Evolutionary conservation across 2,888 invertebrate species (phyloP).

Genomic region (Cephonodes hylas): DNA sequence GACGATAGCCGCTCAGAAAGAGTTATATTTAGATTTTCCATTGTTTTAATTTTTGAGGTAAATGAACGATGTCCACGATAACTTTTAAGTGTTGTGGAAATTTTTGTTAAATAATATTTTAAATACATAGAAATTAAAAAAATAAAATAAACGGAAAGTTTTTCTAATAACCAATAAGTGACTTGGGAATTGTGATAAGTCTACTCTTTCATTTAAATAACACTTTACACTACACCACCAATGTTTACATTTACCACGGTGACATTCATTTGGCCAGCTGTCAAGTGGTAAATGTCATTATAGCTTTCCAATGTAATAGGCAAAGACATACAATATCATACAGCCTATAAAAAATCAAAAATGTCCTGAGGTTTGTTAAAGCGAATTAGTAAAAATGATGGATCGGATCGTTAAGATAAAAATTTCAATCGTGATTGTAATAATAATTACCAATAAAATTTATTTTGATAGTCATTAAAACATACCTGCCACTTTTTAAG

Average conservation of each 20-base stretch:
- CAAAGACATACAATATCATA: neutral
- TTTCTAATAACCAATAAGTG: too few species aligned
- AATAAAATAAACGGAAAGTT: neutral
- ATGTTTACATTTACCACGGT: neutral
- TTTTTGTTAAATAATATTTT: neutral
- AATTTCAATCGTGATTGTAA: neutral
- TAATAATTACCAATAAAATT: neutral
- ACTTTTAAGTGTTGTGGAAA: neutral
- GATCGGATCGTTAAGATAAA: too few species aligned
- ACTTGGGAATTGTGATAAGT: too few species aligned
- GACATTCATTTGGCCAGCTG: too few species aligned
- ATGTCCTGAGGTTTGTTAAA: neutral
- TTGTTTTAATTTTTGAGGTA: neutral
- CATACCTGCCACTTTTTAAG: constrained; percentile 70
- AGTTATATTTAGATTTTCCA: constrained; percentile 40
- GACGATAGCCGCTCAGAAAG: constrained; percentile 55
- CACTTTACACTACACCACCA: too few species aligned
- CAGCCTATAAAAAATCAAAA: too few species aligned
- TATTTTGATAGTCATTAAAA: too few species aligned
- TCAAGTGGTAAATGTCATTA: neutral
- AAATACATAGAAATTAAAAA: neutral
- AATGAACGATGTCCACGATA: neutral
- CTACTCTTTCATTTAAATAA: too few species aligned
- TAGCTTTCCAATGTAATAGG: neutral
- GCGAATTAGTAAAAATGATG: too few species aligned